Conservation (phyloP, 2,113 vertebrate species). For the Thomomys bottae region DNA sequence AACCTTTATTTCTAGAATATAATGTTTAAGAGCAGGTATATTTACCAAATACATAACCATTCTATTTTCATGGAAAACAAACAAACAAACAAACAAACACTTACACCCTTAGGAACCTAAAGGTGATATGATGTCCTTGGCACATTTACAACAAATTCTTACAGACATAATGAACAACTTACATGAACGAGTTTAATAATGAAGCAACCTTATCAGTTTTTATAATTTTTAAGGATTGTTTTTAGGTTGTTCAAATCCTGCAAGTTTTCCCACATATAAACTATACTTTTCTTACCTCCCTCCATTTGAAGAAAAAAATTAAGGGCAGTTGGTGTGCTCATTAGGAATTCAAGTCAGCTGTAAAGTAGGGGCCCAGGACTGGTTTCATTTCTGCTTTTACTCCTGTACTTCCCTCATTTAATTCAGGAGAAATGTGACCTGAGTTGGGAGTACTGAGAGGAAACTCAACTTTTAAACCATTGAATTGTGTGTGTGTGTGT, state of each 20-base stretch:
- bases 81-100: neutral
- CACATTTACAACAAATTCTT: neutral
- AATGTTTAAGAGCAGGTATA: slow-evolving; percentile 13
- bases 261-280: neutral
- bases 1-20: slow-evolving; percentile 50
- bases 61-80: slow-evolving; percentile 42
- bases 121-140: neutral
- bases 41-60: slow-evolving; percentile 29
- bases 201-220: neutral
- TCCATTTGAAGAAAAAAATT: slow-evolving; percentile 25
- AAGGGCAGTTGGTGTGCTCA: neutral
- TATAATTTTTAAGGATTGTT: neutral
- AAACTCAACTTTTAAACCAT: slow-evolving; percentile 17
- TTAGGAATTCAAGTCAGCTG: slow-evolving; percentile 50
- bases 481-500: slow-evolving; percentile 57
- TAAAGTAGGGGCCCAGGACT: neutral
- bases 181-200: neutral
- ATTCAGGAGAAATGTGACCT: slow-evolving; percentile 61
- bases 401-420: slow-evolving; percentile 34
- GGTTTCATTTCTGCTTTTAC: slow-evolving; percentile 34
- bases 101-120: neutral
- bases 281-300: neutral
- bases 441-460: slow-evolving; percentile 49
- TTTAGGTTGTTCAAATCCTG: slow-evolving; percentile 17
- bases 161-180: neutral